Evolutionary conservation across 2,888 invertebrate species (phyloP).

Genomic region (Acrobasis consociella): DNA sequence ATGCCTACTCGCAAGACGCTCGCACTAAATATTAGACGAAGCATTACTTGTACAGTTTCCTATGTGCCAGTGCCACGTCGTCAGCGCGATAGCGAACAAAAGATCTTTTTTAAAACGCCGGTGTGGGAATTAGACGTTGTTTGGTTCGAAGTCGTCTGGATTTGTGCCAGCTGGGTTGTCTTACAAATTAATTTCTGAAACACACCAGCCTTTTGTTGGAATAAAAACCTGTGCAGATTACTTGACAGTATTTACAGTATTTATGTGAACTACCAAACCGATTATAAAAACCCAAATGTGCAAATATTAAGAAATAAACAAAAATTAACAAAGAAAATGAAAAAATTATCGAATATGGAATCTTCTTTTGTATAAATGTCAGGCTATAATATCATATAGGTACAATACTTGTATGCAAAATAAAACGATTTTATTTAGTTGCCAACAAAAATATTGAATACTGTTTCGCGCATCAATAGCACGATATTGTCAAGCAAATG

Average conservation of each 20-base stretch:
- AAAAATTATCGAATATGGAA: too few species aligned
- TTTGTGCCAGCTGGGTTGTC: background rate
- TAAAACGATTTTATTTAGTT: background rate
- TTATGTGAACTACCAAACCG: too few species aligned
- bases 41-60: conserved; percentile 15
- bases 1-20: conserved; percentile 22
- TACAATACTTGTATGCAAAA: too few species aligned
- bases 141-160: background rate
- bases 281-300: too few species aligned
- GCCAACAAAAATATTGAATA: conserved; percentile 2
- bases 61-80: background rate
- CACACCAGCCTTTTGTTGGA: background rate
- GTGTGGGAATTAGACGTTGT: conserved; percentile 4
- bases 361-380: too few species aligned
- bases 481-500: conserved; percentile 19
- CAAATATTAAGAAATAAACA: too few species aligned
- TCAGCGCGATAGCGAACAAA: conserved; percentile 13
- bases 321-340: too few species aligned
- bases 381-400: too few species aligned
- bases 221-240: too few species aligned
- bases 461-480: conserved; percentile 2
- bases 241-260: too few species aligned
- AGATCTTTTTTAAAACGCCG: conserved; percentile 7
- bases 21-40: conserved; percentile 20
- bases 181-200: background rate